Conservation (phyloP, 2,888 invertebrate genomes). For the Noctua pronuba region DNA sequence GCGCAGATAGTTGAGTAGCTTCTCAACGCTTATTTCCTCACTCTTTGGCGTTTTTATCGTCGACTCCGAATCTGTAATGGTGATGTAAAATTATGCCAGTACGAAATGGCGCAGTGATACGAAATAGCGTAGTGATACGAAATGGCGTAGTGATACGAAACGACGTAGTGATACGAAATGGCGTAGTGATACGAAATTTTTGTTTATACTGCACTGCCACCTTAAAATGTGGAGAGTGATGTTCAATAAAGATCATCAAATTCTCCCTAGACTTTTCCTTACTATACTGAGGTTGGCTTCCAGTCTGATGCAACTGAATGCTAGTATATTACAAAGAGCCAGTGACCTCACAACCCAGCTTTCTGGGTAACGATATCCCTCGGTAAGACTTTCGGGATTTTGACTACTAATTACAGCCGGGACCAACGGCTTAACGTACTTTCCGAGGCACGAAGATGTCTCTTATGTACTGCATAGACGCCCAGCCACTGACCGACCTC, state of each 20-base stretch:
- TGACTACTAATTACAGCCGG: background rate
- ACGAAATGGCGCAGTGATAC: constrained; percentile 23
- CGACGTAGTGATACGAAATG: too few species aligned
- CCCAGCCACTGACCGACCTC: background rate
- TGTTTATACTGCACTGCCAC: background rate
- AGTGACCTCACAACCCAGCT: too few species aligned
- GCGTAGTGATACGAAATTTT: background rate
- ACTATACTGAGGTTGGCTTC: background rate
- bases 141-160: background rate
- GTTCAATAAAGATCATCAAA: too few species aligned
- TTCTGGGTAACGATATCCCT: background rate
- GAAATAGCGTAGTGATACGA: constrained; percentile 7
- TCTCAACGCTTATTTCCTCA: constrained; percentile 81
- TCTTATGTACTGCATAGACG: background rate
- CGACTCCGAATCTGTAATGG: constrained; percentile 76
- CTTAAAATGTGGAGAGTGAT: too few species aligned
- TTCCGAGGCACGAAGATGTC: background rate
- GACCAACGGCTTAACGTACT: background rate
- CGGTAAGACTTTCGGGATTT: background rate
- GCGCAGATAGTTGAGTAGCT: constrained; percentile 77
- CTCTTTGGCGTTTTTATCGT: constrained; percentile 74
- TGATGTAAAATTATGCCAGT: constrained; percentile 14
- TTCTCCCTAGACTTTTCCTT: background rate
- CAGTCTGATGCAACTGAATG: background rate
- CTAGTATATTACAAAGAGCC: background rate